A percentile compares a stretch with the other conserved stretches of the same genome.
phyloP scores from a whole-genome alignment of 2,888 invertebrate genomes.

The Molorchus minor region DNA sequence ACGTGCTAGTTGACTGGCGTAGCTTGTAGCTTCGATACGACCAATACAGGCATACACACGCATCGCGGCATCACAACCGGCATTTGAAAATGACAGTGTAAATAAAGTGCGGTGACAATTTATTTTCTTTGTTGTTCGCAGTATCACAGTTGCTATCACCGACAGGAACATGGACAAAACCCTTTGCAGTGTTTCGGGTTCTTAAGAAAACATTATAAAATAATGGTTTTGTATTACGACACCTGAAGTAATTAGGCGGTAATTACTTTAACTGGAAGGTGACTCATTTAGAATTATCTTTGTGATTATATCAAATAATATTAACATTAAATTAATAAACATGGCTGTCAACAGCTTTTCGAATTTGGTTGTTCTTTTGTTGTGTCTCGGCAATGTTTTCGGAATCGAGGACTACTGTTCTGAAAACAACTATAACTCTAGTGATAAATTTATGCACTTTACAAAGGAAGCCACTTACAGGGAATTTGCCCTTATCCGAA shows the following conservation, averaged over 20 bases:
- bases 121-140: conserved; percentile 17
- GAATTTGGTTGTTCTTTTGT: conserved; percentile 16
- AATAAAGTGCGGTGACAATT: conserved; percentile 24
- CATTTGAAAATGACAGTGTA: conserved; percentile 23
- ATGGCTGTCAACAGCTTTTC: conserved; percentile 30
- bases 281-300: conserved; percentile 17
- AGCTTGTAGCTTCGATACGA: too few relatives aligned
- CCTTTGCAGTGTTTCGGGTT: not conserved
- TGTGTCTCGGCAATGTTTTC: conserved; percentile 13
- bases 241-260: conserved; percentile 16
- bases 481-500: conserved; percentile 75
- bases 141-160: not conserved
- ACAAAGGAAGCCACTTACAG: conserved; percentile 75
- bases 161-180: not conserved
- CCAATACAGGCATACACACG: too few relatives aligned
- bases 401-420: conserved; percentile 68
- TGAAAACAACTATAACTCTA: conserved; percentile 66
- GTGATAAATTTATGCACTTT: conserved; percentile 74
- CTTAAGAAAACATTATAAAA: conserved; percentile 5
- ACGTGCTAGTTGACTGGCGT: not conserved
- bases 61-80: not conserved
- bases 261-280: conserved; percentile 19
- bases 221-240: conserved; percentile 21
- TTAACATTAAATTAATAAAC: not conserved
- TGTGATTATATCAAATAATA: conserved; percentile 8